These are phyloP conservation scores for Babyrousa celebensis DNA, from an alignment of 2,797 vertebrate species.

Conservation along the genomic window DNA sequence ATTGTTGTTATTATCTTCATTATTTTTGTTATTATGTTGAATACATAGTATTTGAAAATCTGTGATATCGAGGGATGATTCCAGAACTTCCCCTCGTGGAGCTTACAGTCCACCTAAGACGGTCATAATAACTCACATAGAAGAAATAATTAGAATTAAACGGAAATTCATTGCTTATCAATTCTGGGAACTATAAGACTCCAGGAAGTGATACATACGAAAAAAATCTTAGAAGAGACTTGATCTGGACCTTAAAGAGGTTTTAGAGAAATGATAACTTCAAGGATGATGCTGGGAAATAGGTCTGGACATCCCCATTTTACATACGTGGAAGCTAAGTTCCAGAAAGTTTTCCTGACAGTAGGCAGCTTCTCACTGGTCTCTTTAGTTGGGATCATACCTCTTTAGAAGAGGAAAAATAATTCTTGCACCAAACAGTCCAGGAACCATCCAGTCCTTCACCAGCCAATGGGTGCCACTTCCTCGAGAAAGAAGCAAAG, in stretches of 20 bases:
- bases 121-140: not conserved
- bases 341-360: not conserved
- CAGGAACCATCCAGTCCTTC: not conserved
- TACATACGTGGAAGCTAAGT: not conserved
- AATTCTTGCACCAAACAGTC: constrained; percentile 28
- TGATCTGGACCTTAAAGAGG: not conserved
- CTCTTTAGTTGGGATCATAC: not conserved
- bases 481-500: constrained; percentile 38
- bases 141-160: constrained; percentile 2
- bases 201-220: not conserved
- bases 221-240: not conserved
- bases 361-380: not conserved
- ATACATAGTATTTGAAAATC: not conserved
- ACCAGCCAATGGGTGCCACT: not conserved
- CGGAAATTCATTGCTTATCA: constrained; percentile 24
- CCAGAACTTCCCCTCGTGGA: not conserved
- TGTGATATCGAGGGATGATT: not conserved
- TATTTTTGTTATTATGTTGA: constrained; percentile 58
- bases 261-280: not conserved
- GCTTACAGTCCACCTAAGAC: not conserved
- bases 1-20: not conserved
- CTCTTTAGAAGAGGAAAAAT: not conserved
- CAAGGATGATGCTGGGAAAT: not conserved
- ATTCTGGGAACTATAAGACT: not conserved
- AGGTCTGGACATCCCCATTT: not conserved